A percentile compares a stretch with the other conserved stretches of the same genome.
These are phyloP conservation scores for Suncus etruscus DNA, from an alignment of 2,113 vertebrate species.

Conservation along the genomic window DNA sequence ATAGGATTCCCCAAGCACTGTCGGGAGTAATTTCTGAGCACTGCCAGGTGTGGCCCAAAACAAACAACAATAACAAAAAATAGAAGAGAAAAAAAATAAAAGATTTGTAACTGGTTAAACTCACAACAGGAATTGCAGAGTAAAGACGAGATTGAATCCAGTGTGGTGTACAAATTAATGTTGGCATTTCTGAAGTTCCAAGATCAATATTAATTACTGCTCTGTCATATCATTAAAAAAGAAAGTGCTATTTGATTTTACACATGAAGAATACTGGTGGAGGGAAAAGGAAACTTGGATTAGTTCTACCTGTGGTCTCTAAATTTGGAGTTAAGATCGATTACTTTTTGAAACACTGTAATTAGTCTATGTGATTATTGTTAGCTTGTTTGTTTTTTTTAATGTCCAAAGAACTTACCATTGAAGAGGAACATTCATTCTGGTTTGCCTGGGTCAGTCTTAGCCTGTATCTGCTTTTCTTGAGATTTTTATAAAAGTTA, in stretches of 20 bases:
- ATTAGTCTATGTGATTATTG: background rate
- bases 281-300: slow-evolving; percentile 11
- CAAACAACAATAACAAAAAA: background rate
- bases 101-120: background rate
- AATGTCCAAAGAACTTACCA: background rate
- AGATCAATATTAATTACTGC: slow-evolving; percentile 63
- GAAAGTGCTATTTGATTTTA: slow-evolving; percentile 42
- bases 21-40: too few relatives aligned
- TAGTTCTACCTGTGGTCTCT: slow-evolving; percentile 4
- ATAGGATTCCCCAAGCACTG: too few relatives aligned
- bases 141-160: slow-evolving; percentile 12
- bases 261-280: background rate
- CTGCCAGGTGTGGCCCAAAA: too few relatives aligned
- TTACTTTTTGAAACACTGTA: background rate
- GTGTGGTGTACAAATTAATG: background rate
- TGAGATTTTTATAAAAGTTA: slow-evolving; percentile 15
- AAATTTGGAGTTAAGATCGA: background rate
- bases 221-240: slow-evolving; percentile 39
- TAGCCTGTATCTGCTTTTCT: background rate
- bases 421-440: background rate
- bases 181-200: slow-evolving; percentile 48
- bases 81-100: background rate
- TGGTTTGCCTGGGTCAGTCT: slow-evolving; percentile 19
- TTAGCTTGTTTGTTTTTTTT: background rate
- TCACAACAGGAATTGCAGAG: slow-evolving; percentile 22